Evolutionary conservation across 1,140 invertebrate species (phyloP).

Genomic region (Drosophila neocordata): DNA sequence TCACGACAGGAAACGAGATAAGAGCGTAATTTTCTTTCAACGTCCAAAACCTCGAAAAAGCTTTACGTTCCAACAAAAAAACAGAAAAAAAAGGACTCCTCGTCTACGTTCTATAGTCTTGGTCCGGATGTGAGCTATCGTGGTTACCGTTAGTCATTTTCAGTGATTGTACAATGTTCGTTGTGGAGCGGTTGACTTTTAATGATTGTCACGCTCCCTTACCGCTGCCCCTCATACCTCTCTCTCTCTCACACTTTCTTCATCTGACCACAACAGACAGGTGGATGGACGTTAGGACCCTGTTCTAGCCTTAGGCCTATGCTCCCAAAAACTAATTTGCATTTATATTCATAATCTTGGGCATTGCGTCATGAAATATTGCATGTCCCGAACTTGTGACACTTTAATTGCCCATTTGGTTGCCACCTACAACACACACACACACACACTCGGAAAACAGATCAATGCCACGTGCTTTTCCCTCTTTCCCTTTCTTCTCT

Average conservation of each 20-base stretch:
- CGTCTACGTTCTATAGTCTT: no score
- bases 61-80: slow-evolving; percentile 49
- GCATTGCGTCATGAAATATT: slow-evolving; percentile 80
- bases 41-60: slow-evolving; percentile 58
- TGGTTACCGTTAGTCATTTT: slow-evolving; percentile 81
- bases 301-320: slow-evolving; percentile 12
- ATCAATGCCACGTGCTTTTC: slow-evolving; percentile 19
- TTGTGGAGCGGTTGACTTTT: slow-evolving; percentile 65
- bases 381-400: slow-evolving; percentile 78
- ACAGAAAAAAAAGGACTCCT: no score
- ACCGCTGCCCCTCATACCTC: slow-evolving; percentile 8
- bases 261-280: slow-evolving; percentile 59
- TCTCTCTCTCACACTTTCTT: not conserved
- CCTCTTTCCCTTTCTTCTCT: not conserved
- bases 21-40: slow-evolving; percentile 82
- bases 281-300: slow-evolving; percentile 29
- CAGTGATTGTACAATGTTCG: slow-evolving; percentile 75
- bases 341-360: slow-evolving; percentile 81
- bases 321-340: slow-evolving; percentile 68
- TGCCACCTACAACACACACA: not conserved
- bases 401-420: slow-evolving; percentile 76
- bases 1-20: slow-evolving; percentile 83
- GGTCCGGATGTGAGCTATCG: slow-evolving; percentile 78
- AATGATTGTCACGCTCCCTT: slow-evolving; percentile 79
- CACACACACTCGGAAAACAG: not conserved